Conservation (phyloP, 2,113 vertebrate genomes). For the Myrmecobius fasciatus region DNA sequence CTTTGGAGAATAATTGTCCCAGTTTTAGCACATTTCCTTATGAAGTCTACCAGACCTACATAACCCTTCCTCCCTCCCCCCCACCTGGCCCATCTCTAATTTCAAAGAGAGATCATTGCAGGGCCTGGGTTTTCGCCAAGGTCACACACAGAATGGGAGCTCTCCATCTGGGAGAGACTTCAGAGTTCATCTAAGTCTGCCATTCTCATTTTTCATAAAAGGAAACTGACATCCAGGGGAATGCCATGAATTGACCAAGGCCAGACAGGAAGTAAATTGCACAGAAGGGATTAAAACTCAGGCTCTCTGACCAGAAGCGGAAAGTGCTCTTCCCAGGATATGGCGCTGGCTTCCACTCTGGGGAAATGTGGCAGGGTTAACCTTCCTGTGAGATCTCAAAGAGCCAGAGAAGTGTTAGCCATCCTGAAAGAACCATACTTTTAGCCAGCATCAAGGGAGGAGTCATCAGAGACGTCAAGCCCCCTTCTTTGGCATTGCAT, state of each 20-base stretch:
- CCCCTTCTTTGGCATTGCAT: neutral
- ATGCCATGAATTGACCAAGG: neutral
- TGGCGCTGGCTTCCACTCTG: neutral
- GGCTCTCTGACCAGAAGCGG: neutral
- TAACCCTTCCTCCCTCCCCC: neutral
- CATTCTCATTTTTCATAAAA: neutral
- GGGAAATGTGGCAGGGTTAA: neutral
- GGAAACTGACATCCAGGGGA: neutral
- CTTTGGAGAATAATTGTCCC: constrained; percentile 1
- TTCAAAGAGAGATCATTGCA: neutral
- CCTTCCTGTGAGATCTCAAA: neutral
- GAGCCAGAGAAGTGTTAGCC: neutral
- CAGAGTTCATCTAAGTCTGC: neutral
- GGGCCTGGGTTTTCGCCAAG: neutral
- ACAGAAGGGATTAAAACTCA: neutral
- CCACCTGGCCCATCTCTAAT: neutral
- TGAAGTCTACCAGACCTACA: neutral
- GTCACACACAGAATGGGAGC: neutral
- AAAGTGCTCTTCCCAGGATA: neutral
- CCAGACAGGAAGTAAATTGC: neutral
- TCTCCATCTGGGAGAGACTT: neutral
- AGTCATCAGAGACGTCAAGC: neutral
- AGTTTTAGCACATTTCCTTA: neutral
- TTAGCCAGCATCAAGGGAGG: neutral
- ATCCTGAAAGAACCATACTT: neutral